Evolutionary conservation across 2,888 invertebrate genomes (phyloP), one percentile per base, ranked within the genome.

Genomic region (Eustalomyia histrio): DNA sequence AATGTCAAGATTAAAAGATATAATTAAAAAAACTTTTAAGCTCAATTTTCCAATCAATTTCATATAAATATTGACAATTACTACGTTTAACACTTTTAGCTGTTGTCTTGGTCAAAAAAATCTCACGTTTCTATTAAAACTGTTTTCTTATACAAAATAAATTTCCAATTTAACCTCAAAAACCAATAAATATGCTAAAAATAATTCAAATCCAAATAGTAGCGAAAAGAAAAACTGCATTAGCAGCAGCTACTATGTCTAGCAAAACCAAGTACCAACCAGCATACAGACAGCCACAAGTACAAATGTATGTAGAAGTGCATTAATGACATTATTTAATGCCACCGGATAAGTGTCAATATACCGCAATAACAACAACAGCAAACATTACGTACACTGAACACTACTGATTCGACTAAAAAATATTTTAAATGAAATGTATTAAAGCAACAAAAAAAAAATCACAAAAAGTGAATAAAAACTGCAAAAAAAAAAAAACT

Each of bases 291-390:
- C 14, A 35, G 35, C 52, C 24, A 33, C 33, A 61, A 17, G 17
- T 16, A 14, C 10, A 14, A 39, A 57, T 57, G 65, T 47, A 65
- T 60, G 65, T 60, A 60, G 52, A 57, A 58, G 71, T 81, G 78
- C 81, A 81, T 81, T 81, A 81, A 81, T 81, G 81, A 78, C 81
- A 81, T 78, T 78, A 81, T 81, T 81, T 81, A 81, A 81, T 78
- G 81, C 81, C 81, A 81, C 81, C 81, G 78, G 81, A 81, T 81
- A 81, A 81, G 81, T 81, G 78, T 81, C 81, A 81, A 78, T 78
- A 81, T 78, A 78, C 81, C 78, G 78, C 76, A 81, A 78, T 69
- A 81, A 81, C 47, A 72, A 65, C 75, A 80, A 71, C 52, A 80
- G 57, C n/a, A 63, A n/a, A 47, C 8, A 29, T 47, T 16, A 47